Percentiles rank a stretch among this genome's conserved stretches.
These are phyloP conservation scores for Cryptotermes secundus DNA, from an alignment of 1,140 invertebrate species.

Conservation along the genomic window DNA sequence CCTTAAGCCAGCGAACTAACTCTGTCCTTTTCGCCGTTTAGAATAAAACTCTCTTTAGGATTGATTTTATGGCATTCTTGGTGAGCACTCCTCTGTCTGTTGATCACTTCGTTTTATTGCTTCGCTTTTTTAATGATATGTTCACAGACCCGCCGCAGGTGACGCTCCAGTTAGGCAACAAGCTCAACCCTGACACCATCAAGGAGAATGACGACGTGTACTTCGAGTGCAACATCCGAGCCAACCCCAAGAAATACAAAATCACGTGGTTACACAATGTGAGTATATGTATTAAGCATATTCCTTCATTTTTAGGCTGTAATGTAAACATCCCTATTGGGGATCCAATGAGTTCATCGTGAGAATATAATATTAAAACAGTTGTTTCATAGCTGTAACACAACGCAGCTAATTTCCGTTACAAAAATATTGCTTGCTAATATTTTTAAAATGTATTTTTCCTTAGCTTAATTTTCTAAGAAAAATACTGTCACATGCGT, in stretches of 20 bases:
- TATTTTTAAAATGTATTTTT: too few relatives aligned
- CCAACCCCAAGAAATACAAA: conserved; percentile 51
- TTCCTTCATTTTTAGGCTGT: not conserved
- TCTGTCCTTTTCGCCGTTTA: not conserved
- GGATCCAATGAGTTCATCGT: too few relatives aligned
- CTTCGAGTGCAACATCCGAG: conserved; percentile 53
- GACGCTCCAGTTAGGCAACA: conserved; percentile 49
- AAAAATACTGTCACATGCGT: too few relatives aligned
- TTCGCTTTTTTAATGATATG: not conserved
- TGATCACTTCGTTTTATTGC: not conserved
- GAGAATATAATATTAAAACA: too few relatives aligned
- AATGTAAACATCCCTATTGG: not conserved
- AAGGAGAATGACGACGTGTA: conserved; percentile 56
- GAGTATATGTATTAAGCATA: conserved; percentile 40
- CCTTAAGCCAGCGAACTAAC: not conserved
- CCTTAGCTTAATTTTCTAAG: too few relatives aligned
- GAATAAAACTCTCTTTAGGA: not conserved
- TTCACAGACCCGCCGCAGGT: conserved; percentile 50
- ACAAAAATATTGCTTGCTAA: too few relatives aligned
- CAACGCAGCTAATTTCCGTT: too few relatives aligned
- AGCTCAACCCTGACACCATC: conserved; percentile 49
- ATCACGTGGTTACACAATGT: conserved; percentile 52
- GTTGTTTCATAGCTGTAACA: too few relatives aligned
- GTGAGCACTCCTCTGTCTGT: not conserved
- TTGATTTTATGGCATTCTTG: not conserved